Conservation (phyloP, 2,113 vertebrate species). For the Onychostoma macrolepis region DNA sequence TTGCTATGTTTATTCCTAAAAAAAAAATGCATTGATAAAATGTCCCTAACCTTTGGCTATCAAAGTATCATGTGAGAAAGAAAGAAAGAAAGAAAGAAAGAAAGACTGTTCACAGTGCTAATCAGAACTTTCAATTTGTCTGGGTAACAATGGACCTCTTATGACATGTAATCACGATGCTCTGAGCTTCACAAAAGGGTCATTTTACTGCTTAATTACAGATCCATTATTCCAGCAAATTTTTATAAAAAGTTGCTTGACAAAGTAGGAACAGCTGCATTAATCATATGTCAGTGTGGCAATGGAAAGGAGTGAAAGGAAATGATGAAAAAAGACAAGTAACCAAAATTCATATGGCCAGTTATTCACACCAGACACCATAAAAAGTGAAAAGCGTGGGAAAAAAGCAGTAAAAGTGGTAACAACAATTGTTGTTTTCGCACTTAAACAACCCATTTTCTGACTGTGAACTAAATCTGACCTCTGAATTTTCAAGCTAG, state of each 20-base stretch:
- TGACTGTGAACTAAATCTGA: conserved; percentile 33
- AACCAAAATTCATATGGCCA: conserved; percentile 35
- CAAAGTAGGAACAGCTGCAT: conserved; percentile 51
- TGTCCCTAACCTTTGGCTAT: neutral
- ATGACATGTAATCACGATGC: conserved; percentile 53
- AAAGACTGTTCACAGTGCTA: conserved; percentile 27
- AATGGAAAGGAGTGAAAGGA: conserved; percentile 42
- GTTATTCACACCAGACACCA: conserved; percentile 18
- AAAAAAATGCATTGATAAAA: neutral
- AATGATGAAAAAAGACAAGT: conserved; percentile 18
- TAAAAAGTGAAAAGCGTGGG: neutral
- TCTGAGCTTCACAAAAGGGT: conserved; percentile 51
- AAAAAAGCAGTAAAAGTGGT: neutral
- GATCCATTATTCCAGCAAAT: conserved; percentile 54
- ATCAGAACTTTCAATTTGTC: conserved; percentile 48
- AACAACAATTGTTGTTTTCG: conserved; percentile 20
- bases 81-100: conserved; percentile 2
- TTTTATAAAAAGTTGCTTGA: conserved; percentile 43
- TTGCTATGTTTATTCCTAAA: neutral
- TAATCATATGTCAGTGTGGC: conserved; percentile 52
- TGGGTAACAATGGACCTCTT: conserved; percentile 52
- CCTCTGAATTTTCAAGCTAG: conserved; percentile 35
- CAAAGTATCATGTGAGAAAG: neutral
- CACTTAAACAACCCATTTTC: conserved; percentile 27
- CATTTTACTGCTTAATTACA: conserved; percentile 60